Conservation (phyloP, 1,140 invertebrate genomes). For the Tachypleus tridentatus region DNA sequence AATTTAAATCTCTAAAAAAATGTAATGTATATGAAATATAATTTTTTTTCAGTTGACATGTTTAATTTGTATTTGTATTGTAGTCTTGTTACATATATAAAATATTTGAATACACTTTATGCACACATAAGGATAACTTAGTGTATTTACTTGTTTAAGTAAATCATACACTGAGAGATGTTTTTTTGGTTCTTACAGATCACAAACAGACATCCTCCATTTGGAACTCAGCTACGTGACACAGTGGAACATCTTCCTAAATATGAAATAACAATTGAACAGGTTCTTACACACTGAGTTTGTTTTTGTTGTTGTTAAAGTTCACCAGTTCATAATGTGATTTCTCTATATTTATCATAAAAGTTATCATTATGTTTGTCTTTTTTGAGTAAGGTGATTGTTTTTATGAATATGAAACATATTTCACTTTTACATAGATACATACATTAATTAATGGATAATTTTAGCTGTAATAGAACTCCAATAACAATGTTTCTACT, state of each 20-base stretch:
- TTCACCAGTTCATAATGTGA: background rate
- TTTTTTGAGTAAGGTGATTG: too few species aligned
- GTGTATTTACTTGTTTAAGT: background rate
- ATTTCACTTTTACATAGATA: too few species aligned
- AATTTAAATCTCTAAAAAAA: too few species aligned
- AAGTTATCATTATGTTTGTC: background rate
- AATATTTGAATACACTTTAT: constrained; percentile 31
- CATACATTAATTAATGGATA: too few species aligned
- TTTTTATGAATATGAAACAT: too few species aligned
- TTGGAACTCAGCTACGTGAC: constrained; percentile 37
- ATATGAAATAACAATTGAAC: constrained; percentile 37
- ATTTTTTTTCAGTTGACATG: too few species aligned
- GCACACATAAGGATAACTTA: constrained; percentile 23
- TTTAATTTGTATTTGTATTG: too few species aligned
- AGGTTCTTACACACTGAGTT: constrained; percentile 24
- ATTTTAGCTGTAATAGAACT: too few species aligned
- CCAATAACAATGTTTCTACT: too few species aligned
- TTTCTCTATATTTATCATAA: background rate
- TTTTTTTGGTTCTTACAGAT: constrained; percentile 29
- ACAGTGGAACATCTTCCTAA: constrained; percentile 33
- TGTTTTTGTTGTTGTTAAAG: background rate
- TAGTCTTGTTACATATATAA: too few species aligned
- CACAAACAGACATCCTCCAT: constrained; percentile 40
- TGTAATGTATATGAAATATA: too few species aligned
- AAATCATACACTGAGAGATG: background rate